phyloP scores from a whole-genome alignment of 1,140 invertebrate genomes.

The Dryas iulia region DNA sequence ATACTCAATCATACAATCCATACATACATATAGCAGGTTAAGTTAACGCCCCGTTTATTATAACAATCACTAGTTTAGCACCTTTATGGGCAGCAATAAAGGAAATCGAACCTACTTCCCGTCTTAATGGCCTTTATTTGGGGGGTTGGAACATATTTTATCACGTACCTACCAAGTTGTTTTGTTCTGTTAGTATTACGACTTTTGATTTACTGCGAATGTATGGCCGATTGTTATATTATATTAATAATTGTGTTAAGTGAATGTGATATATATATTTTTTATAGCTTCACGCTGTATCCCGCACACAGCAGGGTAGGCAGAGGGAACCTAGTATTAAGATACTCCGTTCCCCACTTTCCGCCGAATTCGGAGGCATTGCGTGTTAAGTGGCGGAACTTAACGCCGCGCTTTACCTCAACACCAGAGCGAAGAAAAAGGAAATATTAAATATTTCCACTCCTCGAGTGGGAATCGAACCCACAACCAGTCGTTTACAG shows the following conservation, averaged over 20 bases:
- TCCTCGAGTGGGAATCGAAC: too few relatives aligned
- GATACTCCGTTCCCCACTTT: too few relatives aligned
- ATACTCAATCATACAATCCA: background rate
- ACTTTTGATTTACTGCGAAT: slow-evolving; percentile 24
- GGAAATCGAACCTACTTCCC: slow-evolving; percentile 47
- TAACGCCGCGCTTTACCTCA: too few relatives aligned
- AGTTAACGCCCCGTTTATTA: slow-evolving; percentile 35
- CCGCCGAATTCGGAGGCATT: too few relatives aligned
- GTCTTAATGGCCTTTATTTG: slow-evolving; percentile 43
- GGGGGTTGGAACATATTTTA: slow-evolving; percentile 39
- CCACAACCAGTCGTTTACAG: too few relatives aligned
- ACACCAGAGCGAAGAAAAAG: too few relatives aligned
- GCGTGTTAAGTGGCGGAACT: too few relatives aligned
- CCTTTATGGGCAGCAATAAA: slow-evolving; percentile 48
- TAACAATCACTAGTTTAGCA: slow-evolving; percentile 41
- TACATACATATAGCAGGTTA: slow-evolving; percentile 2
- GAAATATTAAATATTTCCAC: too few relatives aligned
- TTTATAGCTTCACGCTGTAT: too few relatives aligned
- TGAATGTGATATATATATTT: background rate
- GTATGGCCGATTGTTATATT: slow-evolving; percentile 7
- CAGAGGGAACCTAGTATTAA: too few relatives aligned
- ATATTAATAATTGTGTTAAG: background rate
- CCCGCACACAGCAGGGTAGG: too few relatives aligned
- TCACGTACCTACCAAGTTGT: slow-evolving; percentile 33
- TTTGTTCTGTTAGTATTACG: slow-evolving; percentile 30